Conservation (phyloP, 2,888 invertebrate genomes). For the Nomada ruficornis region DNA sequence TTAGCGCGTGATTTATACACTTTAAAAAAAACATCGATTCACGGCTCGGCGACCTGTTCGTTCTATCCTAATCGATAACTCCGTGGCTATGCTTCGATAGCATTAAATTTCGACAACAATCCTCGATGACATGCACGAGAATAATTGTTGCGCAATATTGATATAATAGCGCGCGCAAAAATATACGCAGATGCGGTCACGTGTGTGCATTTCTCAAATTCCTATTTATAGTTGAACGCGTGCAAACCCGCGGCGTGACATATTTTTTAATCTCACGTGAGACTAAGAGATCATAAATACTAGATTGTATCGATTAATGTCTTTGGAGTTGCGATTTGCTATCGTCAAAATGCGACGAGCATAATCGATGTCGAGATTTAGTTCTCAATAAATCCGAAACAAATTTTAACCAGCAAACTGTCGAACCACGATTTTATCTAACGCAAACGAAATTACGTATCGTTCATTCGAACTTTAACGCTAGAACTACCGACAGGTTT, state of each 20-base stretch:
- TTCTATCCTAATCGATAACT: background rate
- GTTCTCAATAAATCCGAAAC: no score
- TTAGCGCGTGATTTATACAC: background rate
- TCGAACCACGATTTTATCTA: no score
- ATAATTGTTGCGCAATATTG: constrained; percentile 31
- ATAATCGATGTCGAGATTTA: no score
- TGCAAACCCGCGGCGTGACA: constrained; percentile 13
- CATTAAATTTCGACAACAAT: background rate
- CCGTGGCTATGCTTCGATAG: background rate
- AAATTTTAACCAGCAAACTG: no score
- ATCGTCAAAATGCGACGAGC: no score
- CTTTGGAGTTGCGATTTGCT: background rate
- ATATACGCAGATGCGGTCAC: constrained; percentile 36
- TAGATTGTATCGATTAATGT: background rate
- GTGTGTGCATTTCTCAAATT: constrained; percentile 19
- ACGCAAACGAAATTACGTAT: no score
- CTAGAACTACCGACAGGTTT: no score
- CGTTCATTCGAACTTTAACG: no score
- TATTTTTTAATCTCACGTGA: constrained; percentile 14
- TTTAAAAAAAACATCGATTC: background rate
- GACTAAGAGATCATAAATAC: background rate
- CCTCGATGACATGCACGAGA: constrained; percentile 5
- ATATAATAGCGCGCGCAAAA: constrained; percentile 30
- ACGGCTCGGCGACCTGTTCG: background rate
- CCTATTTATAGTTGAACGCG: constrained; percentile 37